Percentiles rank a stretch among this genome's conserved stretches.
These are phyloP conservation scores for Tetranychus piercei DNA, from an alignment of 2,888 invertebrate species.

Conservation along the genomic window DNA sequence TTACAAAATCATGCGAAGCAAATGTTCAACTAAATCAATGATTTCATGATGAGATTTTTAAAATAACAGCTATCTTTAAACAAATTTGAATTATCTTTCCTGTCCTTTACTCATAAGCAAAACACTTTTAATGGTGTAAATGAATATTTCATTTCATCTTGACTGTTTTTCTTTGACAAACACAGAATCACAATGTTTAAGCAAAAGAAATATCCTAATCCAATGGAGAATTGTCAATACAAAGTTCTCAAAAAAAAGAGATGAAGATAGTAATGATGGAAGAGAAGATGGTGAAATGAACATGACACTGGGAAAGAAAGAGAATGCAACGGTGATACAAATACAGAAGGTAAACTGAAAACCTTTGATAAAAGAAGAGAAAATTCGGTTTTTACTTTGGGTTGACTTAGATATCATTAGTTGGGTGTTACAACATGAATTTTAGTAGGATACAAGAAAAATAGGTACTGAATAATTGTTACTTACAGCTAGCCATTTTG, in stretches of 20 bases:
- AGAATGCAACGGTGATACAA: not conserved
- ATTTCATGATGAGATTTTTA: no score
- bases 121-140: not conserved
- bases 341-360: not conserved
- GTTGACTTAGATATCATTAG: not conserved
- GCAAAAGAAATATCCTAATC: no score
- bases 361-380: not conserved
- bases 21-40: no score
- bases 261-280: not conserved
- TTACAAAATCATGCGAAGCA: no score
- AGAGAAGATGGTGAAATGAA: not conserved
- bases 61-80: no score
- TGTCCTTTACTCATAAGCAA: not conserved
- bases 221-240: no score
- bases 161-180: not conserved
- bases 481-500: conserved; percentile 92
- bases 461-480: no score
- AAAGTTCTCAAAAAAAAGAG: not conserved
- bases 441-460: no score
- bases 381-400: not conserved
- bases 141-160: not conserved
- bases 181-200: no score
- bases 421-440: no score
- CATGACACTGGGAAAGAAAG: not conserved
- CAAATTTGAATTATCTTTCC: not conserved